phyloP scores from a whole-genome alignment of 2,888 invertebrate genomes.

The Lasioglossum calceatum region DNA sequence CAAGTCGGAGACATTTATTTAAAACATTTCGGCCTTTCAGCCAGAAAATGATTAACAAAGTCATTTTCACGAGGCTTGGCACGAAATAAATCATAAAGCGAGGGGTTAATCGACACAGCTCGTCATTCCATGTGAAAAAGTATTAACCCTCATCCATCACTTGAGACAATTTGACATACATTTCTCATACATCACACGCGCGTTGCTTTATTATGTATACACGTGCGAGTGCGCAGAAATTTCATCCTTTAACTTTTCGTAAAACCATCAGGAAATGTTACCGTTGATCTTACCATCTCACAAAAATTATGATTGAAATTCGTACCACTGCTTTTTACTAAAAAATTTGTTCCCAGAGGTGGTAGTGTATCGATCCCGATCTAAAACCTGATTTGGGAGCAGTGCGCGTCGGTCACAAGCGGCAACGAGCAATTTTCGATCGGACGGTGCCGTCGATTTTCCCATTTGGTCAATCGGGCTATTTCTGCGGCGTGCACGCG shows the following conservation, averaged over 20 bases:
- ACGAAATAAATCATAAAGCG: constrained; percentile 5
- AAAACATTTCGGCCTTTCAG: background rate
- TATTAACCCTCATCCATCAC: constrained; percentile 6
- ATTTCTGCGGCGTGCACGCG: constrained; percentile 16
- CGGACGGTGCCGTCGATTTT: constrained; percentile 52
- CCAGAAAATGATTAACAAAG: background rate
- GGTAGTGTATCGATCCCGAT: no score
- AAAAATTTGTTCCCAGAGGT: no score
- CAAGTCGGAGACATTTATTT: background rate
- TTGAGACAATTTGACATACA: background rate
- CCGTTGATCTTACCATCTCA: background rate
- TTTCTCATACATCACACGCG: background rate
- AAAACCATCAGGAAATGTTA: background rate
- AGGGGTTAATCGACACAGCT: constrained; percentile 1
- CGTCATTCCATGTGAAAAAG: background rate
- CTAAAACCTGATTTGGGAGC: background rate
- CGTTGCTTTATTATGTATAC: background rate
- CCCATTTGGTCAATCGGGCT: constrained; percentile 64
- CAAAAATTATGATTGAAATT: no score
- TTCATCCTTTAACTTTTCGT: no score
- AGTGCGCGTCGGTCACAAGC: background rate
- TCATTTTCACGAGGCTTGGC: background rate
- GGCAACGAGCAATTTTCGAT: constrained; percentile 51
- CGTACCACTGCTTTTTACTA: no score
- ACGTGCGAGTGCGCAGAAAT: background rate